Base-by-base conservation (phyloP, 1,140 invertebrate species). In the Leptopilina boulardi region DNA sequence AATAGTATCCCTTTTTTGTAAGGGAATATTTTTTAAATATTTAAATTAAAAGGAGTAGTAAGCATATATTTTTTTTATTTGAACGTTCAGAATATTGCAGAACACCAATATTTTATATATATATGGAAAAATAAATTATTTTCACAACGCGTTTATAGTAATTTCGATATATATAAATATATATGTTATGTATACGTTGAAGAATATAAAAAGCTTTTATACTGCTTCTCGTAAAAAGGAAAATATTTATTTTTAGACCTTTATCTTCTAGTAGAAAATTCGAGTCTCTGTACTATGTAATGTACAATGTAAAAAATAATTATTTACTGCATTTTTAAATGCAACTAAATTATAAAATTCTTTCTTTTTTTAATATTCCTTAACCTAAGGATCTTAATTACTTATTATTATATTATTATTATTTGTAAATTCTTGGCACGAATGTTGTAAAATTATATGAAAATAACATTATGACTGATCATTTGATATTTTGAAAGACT, bases 401-500 rank as follows among this genome's bases (percentile, higher is more conserved):
- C 23, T 59, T 8, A 42, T 3, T 42, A 11, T 42, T 11, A 9
- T 42, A 44, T 44, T 44, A 8, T 44, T 44, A 44, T 51, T 51
- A 51, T 34, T 11, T 30, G n/a, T n/a, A 13, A 26, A 34, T 26
- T 66, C 59, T 66, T 66, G 59, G 59, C 59, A 66, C 59, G 15
- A n/a, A 5, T 66, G 13, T 30, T 21, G 21, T 66, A 26, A 66
- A 66, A 3, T 66, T 8, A 11, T 0, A 56, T 10, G 13, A 66
- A 23, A 66, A 66, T 11, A 13, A n/a, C 15, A 78, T 78, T 83
- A 83, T 51, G 79, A 81, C 5, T 83, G 73, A n/a, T 79, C 70
- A 71, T 86, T 85, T 8, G 81, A 66, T 54, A 86, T 84, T 74
- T 85, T 86, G 8, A 87, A 77, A 4, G 85, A 84, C 70, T 88